Percentiles rank a stretch among this genome's conserved stretches.
Evolutionary conservation across 2,888 invertebrate species (phyloP).

Genomic region (Andrena minutula): DNA sequence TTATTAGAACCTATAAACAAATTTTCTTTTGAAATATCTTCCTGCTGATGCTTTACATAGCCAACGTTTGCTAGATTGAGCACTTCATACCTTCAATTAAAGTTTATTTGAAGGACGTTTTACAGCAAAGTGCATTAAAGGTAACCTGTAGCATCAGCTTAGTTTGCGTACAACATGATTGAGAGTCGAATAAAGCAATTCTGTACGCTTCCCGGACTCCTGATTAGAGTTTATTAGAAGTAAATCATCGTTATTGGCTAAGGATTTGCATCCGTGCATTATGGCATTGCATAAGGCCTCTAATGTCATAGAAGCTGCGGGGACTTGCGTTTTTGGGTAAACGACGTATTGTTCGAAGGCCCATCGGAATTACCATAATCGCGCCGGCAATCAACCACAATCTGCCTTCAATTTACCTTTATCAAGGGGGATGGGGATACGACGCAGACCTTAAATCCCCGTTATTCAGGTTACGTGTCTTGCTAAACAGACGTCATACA

Average conservation of each 20-base stretch:
- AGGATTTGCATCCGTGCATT: constrained; percentile 22
- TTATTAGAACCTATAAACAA: too few species aligned
- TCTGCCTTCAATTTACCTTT: constrained; percentile 21
- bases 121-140: not conserved
- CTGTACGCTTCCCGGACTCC: constrained; percentile 1
- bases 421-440: constrained; percentile 36
- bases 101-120: not conserved
- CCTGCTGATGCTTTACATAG: too few species aligned
- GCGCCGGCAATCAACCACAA: constrained; percentile 32
- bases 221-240: constrained; percentile 30
- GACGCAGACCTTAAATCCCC: constrained; percentile 23
- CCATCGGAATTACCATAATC: constrained; percentile 33
- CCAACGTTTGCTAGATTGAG: too few species aligned
- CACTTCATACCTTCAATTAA: too few species aligned
- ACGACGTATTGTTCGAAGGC: constrained; percentile 37
- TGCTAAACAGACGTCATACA: not conserved
- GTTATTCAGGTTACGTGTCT: constrained; percentile 2
- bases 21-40: too few species aligned
- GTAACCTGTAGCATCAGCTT: not conserved
- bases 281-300: constrained; percentile 23
- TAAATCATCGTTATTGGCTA: constrained; percentile 19
- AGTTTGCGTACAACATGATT: too few species aligned
- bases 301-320: constrained; percentile 1
- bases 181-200: constrained; percentile 26
- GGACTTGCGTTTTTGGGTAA: constrained; percentile 34